Conservation (phyloP, 1,140 invertebrate species). For the Drosophila serrata region DNA sequence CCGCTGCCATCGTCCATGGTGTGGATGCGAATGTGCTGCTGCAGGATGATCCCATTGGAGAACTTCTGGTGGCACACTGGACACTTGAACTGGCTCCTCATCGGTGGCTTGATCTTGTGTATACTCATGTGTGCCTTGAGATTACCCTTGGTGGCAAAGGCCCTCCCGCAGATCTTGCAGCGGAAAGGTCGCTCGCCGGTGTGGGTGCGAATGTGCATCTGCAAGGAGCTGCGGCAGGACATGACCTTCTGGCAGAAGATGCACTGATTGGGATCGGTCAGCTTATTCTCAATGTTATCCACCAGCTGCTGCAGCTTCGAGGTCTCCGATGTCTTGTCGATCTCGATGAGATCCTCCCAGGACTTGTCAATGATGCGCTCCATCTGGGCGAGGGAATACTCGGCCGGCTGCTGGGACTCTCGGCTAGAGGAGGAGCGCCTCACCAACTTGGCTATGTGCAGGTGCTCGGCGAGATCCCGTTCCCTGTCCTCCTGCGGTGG, state of each 20-base stretch:
- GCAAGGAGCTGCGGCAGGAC: constrained; percentile 98
- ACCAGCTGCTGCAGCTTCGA: constrained; percentile 97
- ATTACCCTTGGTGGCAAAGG: constrained; percentile 99
- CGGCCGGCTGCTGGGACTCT: constrained; percentile 48
- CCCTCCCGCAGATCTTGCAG: constrained; percentile 97
- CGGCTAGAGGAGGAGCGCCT: constrained; percentile 71
- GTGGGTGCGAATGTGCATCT: constrained; percentile 98
- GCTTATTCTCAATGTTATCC: constrained; percentile 98
- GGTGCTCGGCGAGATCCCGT: constrained; percentile 47
- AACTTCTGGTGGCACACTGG: constrained; percentile 99
- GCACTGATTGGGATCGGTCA: constrained; percentile 98
- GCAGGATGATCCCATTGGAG: constrained; percentile 96
- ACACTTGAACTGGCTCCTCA: constrained; percentile 97
- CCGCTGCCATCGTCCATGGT: constrained; percentile 90
- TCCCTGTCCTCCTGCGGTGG: constrained; percentile 52
- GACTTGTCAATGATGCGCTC: constrained; percentile 91
- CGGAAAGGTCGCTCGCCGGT: constrained; percentile 96
- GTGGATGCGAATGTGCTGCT: constrained; percentile 97
- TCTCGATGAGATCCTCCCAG: constrained; percentile 98
- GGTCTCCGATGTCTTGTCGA: constrained; percentile 94
- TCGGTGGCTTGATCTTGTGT: constrained; percentile 96
- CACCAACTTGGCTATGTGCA: constrained; percentile 66
- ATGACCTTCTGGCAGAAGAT: constrained; percentile 98
- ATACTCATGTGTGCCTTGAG: constrained; percentile 99
- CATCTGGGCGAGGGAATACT: constrained; percentile 76